Evolutionary conservation across 2,113 vertebrate genomes (phyloP), one percentile per base, ranked within the genome.

Genomic region (human): DNA sequence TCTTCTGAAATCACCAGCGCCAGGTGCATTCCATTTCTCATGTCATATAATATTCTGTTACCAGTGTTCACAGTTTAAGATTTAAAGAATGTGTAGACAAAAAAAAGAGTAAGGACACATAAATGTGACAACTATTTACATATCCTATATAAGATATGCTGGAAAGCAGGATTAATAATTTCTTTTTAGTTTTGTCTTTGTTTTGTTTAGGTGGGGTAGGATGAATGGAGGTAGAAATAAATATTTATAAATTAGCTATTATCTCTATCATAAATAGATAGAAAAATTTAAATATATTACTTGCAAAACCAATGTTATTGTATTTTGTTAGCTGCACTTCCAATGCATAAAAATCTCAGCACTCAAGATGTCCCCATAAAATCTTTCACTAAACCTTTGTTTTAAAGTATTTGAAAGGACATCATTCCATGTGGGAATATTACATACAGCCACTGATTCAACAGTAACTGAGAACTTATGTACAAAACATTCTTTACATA

Each of bases 401-500:
- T 64, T 98, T 98, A 98, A 97, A 98, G 97, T 99, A 99, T 98
- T 98, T 97, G 92, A 97, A 98, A 98, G 98, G 98, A 98, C 98
- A 98, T 98, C 96, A 50, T 98, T 99, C 98, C 98, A 98, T 98
- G 98, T 98, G 98, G 98, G 98, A 99, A 98, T 98, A 98, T 98
- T 98, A 99, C 98, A 98, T 99, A 99, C 99, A 99, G 98, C 96
- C 97, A 98, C 98, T 96, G 98, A 99, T 98, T 98, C 98, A 98
- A 98, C 98, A 99, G 99, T 99, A 99, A 98, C 99, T 98, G 99
- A 98, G 98, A 99, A 98, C 98, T 99, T 99, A 98, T 99, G 99
- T 98, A 99, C 98, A 99, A 99, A 99, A 99, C 99, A 99, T 98
- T 99, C 98, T 99, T 99, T 98, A 99, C 99, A 98, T 99, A 99